Evolutionary conservation across 1,140 invertebrate genomes (phyloP), one percentile per base, ranked within the genome.

Genomic region (Drosophila equinoxialis): DNA sequence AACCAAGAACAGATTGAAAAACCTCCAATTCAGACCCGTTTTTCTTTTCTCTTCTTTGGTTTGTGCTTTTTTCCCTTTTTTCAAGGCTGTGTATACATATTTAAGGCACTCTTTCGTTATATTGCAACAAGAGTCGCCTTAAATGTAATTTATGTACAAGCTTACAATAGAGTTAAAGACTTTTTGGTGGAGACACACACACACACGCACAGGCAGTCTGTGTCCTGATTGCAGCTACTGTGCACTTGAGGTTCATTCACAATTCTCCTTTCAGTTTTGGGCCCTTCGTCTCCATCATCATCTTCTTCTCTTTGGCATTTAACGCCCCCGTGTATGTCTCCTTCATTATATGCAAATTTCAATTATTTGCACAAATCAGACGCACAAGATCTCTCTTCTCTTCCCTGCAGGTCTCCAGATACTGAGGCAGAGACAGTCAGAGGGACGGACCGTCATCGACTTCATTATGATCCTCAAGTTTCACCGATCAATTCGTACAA

Each of bases 321-420:
- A 66, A 70, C 66, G 71, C 61, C 78, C 68, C 71, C 77, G 68
- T 63, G 67, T 2, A 1, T 57, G 64, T 58, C 58, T 67, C 80
- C 74, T 87, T 80, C 85, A 89, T 87, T 87, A 90, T 90, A 89
- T 89, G 84, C 84, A 89, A 89, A 89, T 89, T 89, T 89, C 84
- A 89, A 89, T 89, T 89, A 89, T 89, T 89, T 89, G 85, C 85
- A 89, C 85, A 89, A 87, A 87, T 87, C 83, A 87, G 84, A 73
- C 84, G 76, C 79, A 71, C 69, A 86, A 86, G 83, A 86, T 86
- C 83, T 75, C 20, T 23, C 20, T 23, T 23, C 54, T 67, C n/a
- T 39, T 86, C 83, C 72, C 54, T 67, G 26, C 39, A 64, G 37
- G 51, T 17, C 77, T 23, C 68, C 77, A 20, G 65, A 69, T 13